Percentiles rank a stretch among this genome's conserved stretches.
These are phyloP conservation scores for Wasmannia auropunctata DNA, from an alignment of 1,140 invertebrate genomes.

Conservation along the genomic window DNA sequence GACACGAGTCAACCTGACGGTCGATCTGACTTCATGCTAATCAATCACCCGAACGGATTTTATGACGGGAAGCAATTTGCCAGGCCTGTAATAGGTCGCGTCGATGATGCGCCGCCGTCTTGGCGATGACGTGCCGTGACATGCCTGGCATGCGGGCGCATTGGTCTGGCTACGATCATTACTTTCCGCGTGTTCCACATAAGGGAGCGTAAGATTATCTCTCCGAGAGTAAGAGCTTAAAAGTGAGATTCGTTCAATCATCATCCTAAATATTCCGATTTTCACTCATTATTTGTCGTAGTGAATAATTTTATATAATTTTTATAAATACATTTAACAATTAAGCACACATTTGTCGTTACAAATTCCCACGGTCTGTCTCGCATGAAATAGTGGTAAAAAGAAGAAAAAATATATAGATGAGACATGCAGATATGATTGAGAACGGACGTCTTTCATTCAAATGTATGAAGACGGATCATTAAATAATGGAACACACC, in stretches of 20 bases:
- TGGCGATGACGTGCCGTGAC: slow-evolving; percentile 68
- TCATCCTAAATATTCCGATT: not conserved
- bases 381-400: not conserved
- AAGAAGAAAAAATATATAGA: not conserved
- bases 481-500: slow-evolving; percentile 52
- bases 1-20: slow-evolving; percentile 59
- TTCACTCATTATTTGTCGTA: not conserved
- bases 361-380: not conserved
- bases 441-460: slow-evolving; percentile 41
- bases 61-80: slow-evolving; percentile 78
- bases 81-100: slow-evolving; percentile 75
- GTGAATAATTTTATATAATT: not conserved
- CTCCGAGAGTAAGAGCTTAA: not conserved
- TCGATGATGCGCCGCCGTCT: slow-evolving; percentile 70
- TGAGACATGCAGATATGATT: slow-evolving; percentile 7
- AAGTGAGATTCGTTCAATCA: slow-evolving; percentile 1
- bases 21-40: slow-evolving; percentile 72
- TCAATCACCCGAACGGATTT: slow-evolving; percentile 79
- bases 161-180: slow-evolving; percentile 49
- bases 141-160: slow-evolving; percentile 33
- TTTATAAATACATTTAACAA: not conserved
- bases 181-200: slow-evolving; percentile 48
- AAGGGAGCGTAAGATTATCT: slow-evolving; percentile 37
- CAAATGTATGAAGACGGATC: slow-evolving; percentile 47
- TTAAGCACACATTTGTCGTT: not conserved